Evolutionary conservation across 2,888 invertebrate genomes (phyloP), one percentile per base, ranked within the genome.

Genomic region (Lamproptera curius): DNA sequence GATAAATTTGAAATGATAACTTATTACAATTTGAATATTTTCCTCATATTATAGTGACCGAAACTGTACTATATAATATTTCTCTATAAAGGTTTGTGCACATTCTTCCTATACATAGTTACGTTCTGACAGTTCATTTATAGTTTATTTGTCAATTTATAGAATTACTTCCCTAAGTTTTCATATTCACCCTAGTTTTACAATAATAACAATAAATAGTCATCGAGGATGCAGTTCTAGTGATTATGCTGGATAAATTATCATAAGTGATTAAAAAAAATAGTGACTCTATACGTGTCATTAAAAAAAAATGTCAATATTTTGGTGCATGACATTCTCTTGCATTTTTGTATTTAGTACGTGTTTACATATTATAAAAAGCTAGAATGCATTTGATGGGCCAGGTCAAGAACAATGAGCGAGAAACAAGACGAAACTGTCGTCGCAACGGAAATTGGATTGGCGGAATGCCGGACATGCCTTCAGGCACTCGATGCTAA

Each of bases 391-490:
- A 11, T 44, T 37, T 28, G 40, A 20, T 44, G 20, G 17, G 16
- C 23, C 33, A 50, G 49, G 14, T 51, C 43, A 40, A 44, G 14
- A 37, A 39, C 35, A 46, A 55, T 54, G 54, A 40, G 50, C 38
- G 31, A 46, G 48, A 36, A 54, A 15, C 34, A 50, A 16, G 46
- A 37, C 14, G 46, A 46, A 34, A 15, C 35, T n/a, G 39, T 33
- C n/a, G 34, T 49, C 15, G 48, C 54, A 17, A 49, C 42, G 9
- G 52, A 53, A 46, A 40, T 44, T n/a, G 42, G 40, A 28, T 50
- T 54, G 33, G 26, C 54, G 35, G 77, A 79, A 64, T 85, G 84
- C 51, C 73, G 84, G 2, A 66, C 76, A 39, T 85, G 84, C 57
- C 65, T 82, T 2, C 58, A 64, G 50, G 60, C 58, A 26, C 54